Base-by-base conservation (phyloP, 2,797 vertebrate genomes). In the Leptodactylus fallax region DNA sequence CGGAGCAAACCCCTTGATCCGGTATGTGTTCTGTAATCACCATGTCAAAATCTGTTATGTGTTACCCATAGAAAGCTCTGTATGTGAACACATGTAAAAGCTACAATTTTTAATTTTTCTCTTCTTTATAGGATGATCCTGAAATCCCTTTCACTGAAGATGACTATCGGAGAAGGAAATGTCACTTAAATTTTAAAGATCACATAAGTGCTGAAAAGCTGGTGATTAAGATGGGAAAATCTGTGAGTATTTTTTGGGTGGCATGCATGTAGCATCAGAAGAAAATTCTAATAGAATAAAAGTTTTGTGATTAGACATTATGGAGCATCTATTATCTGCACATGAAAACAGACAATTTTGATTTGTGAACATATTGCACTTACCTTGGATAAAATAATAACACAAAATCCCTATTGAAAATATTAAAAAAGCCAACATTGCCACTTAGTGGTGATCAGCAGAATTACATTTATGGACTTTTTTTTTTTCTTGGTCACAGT, bases 221-320 rank as follows among this genome's bases (percentile, higher is more conserved):
- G 13, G 93, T 98, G 79, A 93, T 95, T 45, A 98, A 97, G 93
- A 91, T 96, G 81, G 97, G 98, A 3, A 98, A 96, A 95, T 96
- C 93, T 0, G 98, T 99, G 88, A 87, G 97, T 94, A 76, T 76
- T 71, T 61, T 61, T 4, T 58, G 14, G 14, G 67, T n/a, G n/a
- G n/a, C n/a, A n/a, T n/a, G n/a, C n/a, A n/a, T n/a, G n/a, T n/a
- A n/a, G 67, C 14, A 17, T 14, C 0, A 16, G 25, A 12, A 17
- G 61, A 65, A 17, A 17, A n/a, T 23, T n/a, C 61, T 10, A 11
- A 9, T 23, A 10, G 60, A 9, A 10, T 21, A 12, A 14, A 11
- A 23, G n/a, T 36, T 2, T 36, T 36, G 36, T 36, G 4, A 36
- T 4, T 36, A 36, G 36, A 36, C 36, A 36, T 36, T 36, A 36